phyloP scores from a whole-genome alignment of 1,140 invertebrate genomes.

The Conus betulinus region DNA sequence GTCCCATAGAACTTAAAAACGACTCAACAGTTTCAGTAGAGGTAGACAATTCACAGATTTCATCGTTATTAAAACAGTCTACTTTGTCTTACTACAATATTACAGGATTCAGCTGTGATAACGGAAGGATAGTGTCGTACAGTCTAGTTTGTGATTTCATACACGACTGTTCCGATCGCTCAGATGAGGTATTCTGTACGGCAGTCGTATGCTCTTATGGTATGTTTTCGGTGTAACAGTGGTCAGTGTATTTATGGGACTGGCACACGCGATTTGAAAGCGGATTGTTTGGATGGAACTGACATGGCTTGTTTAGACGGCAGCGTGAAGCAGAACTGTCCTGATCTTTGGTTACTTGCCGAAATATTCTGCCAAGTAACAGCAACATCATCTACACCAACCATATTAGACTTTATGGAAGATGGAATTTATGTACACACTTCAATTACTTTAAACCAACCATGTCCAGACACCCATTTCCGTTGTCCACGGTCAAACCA shows the following conservation, averaged over 20 bases:
- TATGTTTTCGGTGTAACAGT: neutral
- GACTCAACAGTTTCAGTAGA: neutral
- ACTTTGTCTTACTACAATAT: neutral
- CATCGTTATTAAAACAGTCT: neutral
- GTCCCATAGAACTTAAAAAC: neutral
- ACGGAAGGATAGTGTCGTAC: neutral
- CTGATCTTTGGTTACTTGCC: too few relatives aligned
- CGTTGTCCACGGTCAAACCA: neutral
- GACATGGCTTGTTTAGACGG: neutral
- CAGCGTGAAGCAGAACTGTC: too few relatives aligned
- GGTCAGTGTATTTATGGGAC: neutral
- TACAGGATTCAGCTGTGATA: neutral
- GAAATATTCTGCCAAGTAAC: too few relatives aligned
- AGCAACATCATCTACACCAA: too few relatives aligned
- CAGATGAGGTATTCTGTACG: conserved; percentile 1
- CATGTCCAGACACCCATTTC: conserved; percentile 24
- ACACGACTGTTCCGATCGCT: neutral
- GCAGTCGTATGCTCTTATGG: neutral
- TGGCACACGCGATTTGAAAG: neutral
- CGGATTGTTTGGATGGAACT: neutral
- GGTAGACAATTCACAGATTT: neutral
- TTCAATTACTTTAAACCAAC: neutral
- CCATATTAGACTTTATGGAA: neutral
- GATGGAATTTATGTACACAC: neutral
- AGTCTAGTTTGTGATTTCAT: conserved; percentile 19